Evolutionary conservation across 2,797 vertebrate species (phyloP).

Genomic region (Hemibagrus guttatus): DNA sequence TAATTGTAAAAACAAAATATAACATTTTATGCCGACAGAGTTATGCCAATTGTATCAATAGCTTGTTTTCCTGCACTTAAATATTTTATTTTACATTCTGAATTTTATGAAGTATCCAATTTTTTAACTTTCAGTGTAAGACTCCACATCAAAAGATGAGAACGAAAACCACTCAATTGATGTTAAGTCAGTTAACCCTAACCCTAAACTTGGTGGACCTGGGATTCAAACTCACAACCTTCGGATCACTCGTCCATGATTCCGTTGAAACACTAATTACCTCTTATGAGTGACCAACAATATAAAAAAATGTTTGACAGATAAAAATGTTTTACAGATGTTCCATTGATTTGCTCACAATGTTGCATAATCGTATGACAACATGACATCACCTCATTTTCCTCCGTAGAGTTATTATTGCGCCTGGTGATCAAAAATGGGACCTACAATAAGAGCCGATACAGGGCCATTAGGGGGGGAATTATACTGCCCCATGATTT

Average conservation of each 20-base stretch:
- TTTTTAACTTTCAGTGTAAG: conserved; percentile 8
- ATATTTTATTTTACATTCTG: conserved; percentile 31
- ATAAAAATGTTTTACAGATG: background rate
- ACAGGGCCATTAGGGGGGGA: background rate
- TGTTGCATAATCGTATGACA: background rate
- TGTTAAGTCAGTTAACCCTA: no score
- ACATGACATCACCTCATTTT: background rate
- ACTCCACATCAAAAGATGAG: conserved; percentile 16
- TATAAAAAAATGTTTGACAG: conserved; percentile 1
- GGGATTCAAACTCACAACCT: no score
- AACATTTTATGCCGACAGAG: background rate
- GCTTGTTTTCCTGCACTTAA: conserved; percentile 6
- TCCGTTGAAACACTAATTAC: conserved; percentile 5
- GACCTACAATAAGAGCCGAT: background rate
- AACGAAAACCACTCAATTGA: conserved; percentile 5
- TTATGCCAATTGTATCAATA: conserved; percentile 5
- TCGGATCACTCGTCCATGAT: no score
- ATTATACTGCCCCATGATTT: background rate
- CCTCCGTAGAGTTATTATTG: background rate
- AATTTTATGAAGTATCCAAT: conserved; percentile 12
- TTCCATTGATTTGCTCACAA: background rate
- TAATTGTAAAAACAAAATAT: background rate
- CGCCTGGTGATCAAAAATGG: background rate
- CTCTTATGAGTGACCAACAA: background rate
- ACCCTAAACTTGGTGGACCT: no score